Percentiles rank a stretch among this genome's conserved stretches.
phyloP scores from a whole-genome alignment of 1,140 invertebrate genomes.

The Zaprionus vittiger region DNA sequence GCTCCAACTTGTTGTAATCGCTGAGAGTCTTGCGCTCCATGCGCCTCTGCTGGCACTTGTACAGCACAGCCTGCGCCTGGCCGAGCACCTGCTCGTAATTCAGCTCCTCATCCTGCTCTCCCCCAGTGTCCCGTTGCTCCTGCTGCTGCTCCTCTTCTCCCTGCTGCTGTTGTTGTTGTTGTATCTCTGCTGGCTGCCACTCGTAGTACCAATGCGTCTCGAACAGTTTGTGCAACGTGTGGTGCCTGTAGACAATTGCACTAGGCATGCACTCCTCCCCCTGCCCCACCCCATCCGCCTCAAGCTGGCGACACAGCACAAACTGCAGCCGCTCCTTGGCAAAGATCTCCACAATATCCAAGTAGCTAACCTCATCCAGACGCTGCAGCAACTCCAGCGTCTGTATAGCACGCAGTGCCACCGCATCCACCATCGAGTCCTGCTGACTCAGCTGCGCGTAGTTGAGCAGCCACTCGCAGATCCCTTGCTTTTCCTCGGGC shows the following conservation, averaged over 20 bases:
- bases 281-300: background rate
- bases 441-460: constrained; percentile 47
- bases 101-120: background rate
- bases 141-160: background rate
- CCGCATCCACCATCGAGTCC: constrained; percentile 39
- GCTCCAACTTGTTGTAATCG: constrained; percentile 8
- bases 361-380: constrained; percentile 35
- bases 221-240: constrained; percentile 30
- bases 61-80: constrained; percentile 35
- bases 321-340: constrained; percentile 43
- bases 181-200: constrained; percentile 15
- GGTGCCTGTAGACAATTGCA: constrained; percentile 31
- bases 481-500: constrained; percentile 15
- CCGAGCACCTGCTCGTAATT: constrained; percentile 37
- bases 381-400: constrained; percentile 28
- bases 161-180: background rate
- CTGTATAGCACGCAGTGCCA: constrained; percentile 51
- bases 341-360: constrained; percentile 53
- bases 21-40: constrained; percentile 30
- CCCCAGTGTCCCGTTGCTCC: background rate
- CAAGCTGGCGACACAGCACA: constrained; percentile 3
- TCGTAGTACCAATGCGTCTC: constrained; percentile 55
- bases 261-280: background rate
- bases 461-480: constrained; percentile 65
- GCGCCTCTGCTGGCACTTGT: constrained; percentile 6